Evolutionary conservation across 2,797 vertebrate species (phyloP).

Genomic region (Adrianichthys oophorus): DNA sequence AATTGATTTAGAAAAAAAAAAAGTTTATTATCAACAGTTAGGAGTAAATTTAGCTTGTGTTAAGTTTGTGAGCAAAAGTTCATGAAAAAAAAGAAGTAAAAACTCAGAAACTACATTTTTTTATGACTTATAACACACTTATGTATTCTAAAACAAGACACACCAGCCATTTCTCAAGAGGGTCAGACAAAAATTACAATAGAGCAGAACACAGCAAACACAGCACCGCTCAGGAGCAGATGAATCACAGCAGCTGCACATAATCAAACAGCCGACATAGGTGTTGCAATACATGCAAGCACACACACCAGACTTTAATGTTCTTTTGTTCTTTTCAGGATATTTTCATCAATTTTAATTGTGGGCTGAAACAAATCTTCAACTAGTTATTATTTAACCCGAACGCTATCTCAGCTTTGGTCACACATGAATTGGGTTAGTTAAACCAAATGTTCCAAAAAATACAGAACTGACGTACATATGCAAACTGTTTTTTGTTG

Average conservation of each 20-base stretch:
- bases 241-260: constrained; percentile 24
- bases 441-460: too few species aligned
- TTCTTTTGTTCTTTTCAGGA: too few species aligned
- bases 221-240: constrained; percentile 25
- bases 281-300: background rate
- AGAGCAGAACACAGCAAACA: constrained; percentile 26
- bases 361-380: too few species aligned
- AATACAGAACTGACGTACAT: too few species aligned
- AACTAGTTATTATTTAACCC: too few species aligned
- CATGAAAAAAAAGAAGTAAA: background rate
- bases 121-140: constrained; percentile 19
- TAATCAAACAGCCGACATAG: constrained; percentile 3
- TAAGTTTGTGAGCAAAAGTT: too few species aligned
- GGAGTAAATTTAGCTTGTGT: too few species aligned
- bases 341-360: too few species aligned
- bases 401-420: too few species aligned
- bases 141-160: constrained; percentile 39
- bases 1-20: background rate
- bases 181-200: constrained; percentile 34
- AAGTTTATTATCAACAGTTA: background rate
- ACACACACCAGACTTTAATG: background rate
- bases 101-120: constrained; percentile 11
- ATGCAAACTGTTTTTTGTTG: too few species aligned
- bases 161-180: constrained; percentile 8
- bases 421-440: too few species aligned